Percentiles rank a stretch among this genome's conserved stretches.
Conservation (phyloP, 2,797 vertebrate genomes). For the Sebastes variabilis region DNA sequence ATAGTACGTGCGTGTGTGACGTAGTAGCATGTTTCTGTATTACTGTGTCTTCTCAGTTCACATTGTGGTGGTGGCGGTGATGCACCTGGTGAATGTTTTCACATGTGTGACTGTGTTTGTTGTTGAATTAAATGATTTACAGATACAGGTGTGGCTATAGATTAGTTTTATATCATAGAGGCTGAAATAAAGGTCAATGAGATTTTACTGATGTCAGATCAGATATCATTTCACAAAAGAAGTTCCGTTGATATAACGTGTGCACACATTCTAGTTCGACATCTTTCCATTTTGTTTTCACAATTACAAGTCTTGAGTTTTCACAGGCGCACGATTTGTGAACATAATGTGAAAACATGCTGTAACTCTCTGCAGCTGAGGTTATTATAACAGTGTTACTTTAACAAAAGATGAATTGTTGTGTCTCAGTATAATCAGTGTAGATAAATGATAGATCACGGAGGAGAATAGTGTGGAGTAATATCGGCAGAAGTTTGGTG, state of each 20-base stretch:
- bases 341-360: not conserved
- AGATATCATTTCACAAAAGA: not conserved
- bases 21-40: constrained; percentile 6
- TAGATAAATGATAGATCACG: not conserved
- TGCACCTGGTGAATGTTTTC: not conserved
- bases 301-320: not conserved
- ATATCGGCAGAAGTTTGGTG: not conserved
- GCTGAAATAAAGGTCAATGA: not conserved
- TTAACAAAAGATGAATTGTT: not conserved
- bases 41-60: not conserved
- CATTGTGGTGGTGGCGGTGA: not conserved
- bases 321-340: not conserved
- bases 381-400: not conserved
- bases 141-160: not conserved
- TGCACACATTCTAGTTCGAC: not conserved
- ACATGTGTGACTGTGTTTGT: not conserved
- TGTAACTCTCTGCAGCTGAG: not conserved
- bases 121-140: not conserved
- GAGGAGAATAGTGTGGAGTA: not conserved
- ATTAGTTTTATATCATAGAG: not conserved
- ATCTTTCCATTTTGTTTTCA: no score
- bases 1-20: not conserved
- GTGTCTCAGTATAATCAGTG: not conserved
- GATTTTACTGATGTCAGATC: not conserved
- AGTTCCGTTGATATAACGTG: no score